These are phyloP conservation scores for Carettochelys insculpta DNA, from an alignment of 2,113 vertebrate genomes.

Conservation along the genomic window DNA sequence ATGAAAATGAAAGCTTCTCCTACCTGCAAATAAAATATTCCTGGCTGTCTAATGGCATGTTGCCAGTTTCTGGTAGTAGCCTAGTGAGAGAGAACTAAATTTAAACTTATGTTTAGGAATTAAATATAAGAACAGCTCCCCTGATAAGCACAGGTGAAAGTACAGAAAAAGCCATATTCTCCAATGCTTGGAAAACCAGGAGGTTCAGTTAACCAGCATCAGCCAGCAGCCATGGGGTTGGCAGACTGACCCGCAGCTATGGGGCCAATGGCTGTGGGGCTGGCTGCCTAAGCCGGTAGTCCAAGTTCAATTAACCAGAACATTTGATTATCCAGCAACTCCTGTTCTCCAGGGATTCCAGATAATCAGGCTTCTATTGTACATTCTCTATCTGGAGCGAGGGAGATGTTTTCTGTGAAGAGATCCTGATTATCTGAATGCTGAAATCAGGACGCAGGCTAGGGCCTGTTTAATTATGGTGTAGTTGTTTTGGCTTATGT, in stretches of 20 bases:
- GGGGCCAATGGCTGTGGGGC: no score
- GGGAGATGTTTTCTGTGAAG: neutral
- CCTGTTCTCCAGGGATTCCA: no score
- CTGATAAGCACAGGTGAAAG: neutral
- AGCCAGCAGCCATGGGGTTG: no score
- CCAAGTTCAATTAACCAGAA: no score
- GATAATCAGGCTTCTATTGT: no score
- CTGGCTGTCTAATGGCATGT: neutral
- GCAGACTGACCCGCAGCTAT: no score
- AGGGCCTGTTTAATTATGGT: neutral
- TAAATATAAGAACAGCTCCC: neutral
- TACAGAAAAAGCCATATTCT: no score
- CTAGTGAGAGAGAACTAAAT: neutral
- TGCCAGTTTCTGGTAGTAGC: neutral
- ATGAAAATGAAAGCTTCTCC: neutral
- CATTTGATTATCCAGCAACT: no score
- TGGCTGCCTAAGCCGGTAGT: no score
- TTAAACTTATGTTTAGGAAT: neutral
- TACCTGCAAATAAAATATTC: neutral
- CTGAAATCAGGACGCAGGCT: neutral
- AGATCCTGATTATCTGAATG: neutral
- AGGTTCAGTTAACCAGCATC: no score
- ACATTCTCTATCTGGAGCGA: neutral
- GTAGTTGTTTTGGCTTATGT: neutral
- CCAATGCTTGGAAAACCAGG: no score